phyloP scores from a whole-genome alignment of 2,797 vertebrate genomes.

The Hirundo rustica region DNA sequence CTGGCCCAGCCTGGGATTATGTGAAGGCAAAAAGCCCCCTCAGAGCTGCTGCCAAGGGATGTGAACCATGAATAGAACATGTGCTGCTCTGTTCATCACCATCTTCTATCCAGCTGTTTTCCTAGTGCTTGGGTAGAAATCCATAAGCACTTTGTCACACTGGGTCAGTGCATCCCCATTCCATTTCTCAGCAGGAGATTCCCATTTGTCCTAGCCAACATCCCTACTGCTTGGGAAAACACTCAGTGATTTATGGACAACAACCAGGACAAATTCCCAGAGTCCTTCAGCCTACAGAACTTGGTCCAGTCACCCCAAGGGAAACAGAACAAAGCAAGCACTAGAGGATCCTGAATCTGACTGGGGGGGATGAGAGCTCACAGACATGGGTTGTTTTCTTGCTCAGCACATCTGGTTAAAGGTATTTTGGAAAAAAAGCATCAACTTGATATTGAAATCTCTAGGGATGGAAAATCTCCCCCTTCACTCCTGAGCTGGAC shows the following conservation, averaged over 20 bases:
- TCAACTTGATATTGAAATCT: neutral
- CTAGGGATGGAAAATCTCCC: neutral
- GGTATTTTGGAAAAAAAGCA: neutral
- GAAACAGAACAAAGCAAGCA: neutral
- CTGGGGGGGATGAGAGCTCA: neutral
- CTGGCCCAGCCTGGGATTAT: neutral
- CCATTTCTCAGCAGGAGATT: neutral
- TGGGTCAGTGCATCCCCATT: neutral
- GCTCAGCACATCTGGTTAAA: neutral
- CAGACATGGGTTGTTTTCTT: neutral
- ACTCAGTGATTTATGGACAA: neutral
- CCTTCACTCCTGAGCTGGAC: neutral
- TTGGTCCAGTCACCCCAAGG: neutral
- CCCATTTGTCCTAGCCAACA: neutral
- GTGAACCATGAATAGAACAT: fast-evolving
- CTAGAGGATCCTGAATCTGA: neutral
- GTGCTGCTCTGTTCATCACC: neutral
- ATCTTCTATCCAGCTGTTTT: neutral
- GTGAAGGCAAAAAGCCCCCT: neutral
- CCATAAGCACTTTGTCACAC: neutral
- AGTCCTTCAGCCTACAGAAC: neutral
- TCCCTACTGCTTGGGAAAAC: neutral
- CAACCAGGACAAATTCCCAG: neutral
- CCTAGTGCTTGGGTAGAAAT: neutral
- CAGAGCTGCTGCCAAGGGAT: neutral